These are phyloP conservation scores for Taphrorychus bicolor DNA, from an alignment of 2,888 invertebrate genomes.

Conservation along the genomic window DNA sequence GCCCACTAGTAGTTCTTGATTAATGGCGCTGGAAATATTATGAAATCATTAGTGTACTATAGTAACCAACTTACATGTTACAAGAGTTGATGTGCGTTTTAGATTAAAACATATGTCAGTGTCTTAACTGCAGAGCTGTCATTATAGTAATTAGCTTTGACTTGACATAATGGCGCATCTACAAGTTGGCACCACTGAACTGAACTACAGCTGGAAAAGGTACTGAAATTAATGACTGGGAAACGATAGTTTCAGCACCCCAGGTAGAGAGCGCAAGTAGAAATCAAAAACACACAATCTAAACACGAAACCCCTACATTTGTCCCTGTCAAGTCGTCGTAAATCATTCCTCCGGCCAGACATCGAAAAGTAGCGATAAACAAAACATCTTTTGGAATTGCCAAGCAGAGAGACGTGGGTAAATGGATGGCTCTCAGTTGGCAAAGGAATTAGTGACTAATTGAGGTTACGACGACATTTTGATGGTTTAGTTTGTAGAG, in stretches of 20 bases:
- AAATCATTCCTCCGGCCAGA: slow-evolving; percentile 23
- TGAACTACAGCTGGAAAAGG: no score
- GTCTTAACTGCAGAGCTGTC: no score
- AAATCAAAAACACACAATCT: slow-evolving; percentile 13
- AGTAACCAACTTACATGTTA: no score
- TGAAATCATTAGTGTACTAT: no score
- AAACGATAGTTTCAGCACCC: neutral
- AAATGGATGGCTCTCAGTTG: neutral
- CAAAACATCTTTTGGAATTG: slow-evolving; percentile 25
- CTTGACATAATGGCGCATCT: no score
- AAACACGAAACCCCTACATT: slow-evolving; percentile 27
- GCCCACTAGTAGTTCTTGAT: no score
- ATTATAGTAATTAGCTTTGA: no score
- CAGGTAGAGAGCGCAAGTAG: slow-evolving; percentile 21
- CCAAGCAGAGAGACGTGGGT: slow-evolving; percentile 18
- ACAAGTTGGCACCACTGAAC: no score
- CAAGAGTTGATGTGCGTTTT: no score
- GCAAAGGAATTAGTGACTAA: neutral
- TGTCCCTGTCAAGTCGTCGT: slow-evolving; percentile 20
- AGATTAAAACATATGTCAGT: no score
- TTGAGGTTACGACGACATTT: slow-evolving; percentile 8
- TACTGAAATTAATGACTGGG: no score
- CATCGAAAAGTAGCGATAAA: slow-evolving; percentile 19
- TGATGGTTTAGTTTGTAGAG: slow-evolving; percentile 1
- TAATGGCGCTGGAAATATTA: no score